Conservation (phyloP, 2,888 invertebrate species). For the Idaea aversata region DNA sequence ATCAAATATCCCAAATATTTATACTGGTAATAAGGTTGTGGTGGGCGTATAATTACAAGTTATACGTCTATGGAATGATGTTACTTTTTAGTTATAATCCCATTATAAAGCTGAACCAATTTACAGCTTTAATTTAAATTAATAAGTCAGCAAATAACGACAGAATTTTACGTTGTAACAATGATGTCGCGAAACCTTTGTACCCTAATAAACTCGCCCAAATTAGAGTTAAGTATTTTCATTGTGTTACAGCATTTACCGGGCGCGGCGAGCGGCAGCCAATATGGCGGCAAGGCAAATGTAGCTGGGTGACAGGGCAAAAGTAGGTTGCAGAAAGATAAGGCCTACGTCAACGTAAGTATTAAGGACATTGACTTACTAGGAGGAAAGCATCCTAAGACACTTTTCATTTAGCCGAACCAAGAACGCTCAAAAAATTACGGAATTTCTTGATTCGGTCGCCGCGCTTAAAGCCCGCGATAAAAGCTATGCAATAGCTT, state of each 20-base stretch:
- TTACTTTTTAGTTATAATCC: not conserved
- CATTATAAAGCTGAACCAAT: not conserved
- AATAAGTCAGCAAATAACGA: not conserved
- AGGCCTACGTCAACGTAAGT: too few species aligned
- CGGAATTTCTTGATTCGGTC: too few species aligned
- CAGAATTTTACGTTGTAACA: not conserved
- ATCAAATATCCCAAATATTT: not conserved
- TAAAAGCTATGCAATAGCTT: too few species aligned
- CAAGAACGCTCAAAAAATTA: too few species aligned
- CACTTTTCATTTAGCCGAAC: too few species aligned
- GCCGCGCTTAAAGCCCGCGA: too few species aligned
- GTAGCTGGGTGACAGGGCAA: too few species aligned
- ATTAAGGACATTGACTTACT: too few species aligned
- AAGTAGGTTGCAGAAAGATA: too few species aligned
- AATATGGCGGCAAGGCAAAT: too few species aligned
- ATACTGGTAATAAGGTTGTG: not conserved
- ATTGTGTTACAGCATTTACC: not conserved
- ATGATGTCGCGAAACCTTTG: conserved; percentile 20
- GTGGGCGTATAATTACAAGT: not conserved
- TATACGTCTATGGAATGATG: not conserved
- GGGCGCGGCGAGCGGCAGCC: too few species aligned
- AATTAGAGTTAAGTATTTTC: conserved; percentile 4
- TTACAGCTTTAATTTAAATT: not conserved
- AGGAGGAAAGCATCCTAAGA: too few species aligned
- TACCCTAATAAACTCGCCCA: conserved; percentile 3